A percentile compares a stretch with the other conserved stretches of the same genome.
Evolutionary conservation across 2,113 vertebrate species (phyloP).

Genomic region (Lanius ludovicianus): DNA sequence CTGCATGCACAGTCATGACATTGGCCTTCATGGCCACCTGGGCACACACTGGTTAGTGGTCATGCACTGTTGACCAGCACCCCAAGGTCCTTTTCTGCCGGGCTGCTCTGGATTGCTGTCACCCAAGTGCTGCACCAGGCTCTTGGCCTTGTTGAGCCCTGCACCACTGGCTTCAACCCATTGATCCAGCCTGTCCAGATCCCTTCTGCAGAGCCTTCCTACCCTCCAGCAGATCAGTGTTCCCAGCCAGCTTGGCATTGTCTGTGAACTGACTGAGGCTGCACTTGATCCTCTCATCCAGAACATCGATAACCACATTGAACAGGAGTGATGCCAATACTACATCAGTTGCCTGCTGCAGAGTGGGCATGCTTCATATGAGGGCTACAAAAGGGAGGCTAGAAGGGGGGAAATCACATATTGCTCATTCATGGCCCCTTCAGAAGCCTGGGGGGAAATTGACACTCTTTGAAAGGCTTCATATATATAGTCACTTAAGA

Average conservation of each 20-base stretch:
- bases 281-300: not conserved
- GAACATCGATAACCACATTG: not conserved
- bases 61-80: not conserved
- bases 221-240: not conserved
- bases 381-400: not conserved
- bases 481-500: not conserved
- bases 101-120: not conserved
- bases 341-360: not conserved
- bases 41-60: not conserved
- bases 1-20: not conserved
- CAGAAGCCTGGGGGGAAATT: not conserved
- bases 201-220: not conserved
- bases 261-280: not conserved
- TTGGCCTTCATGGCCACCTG: not conserved
- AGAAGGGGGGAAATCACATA: not conserved
- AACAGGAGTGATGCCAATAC: not conserved
- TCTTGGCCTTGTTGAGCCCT: not conserved
- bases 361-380: not conserved
- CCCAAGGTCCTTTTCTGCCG: accelerated
- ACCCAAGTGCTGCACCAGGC: not conserved
- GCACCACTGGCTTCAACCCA: not conserved
- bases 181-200: not conserved
- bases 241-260: not conserved
- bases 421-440: not conserved
- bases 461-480: not conserved